phyloP scores from a whole-genome alignment of 2,888 invertebrate genomes.

The Sturmia bella region DNA sequence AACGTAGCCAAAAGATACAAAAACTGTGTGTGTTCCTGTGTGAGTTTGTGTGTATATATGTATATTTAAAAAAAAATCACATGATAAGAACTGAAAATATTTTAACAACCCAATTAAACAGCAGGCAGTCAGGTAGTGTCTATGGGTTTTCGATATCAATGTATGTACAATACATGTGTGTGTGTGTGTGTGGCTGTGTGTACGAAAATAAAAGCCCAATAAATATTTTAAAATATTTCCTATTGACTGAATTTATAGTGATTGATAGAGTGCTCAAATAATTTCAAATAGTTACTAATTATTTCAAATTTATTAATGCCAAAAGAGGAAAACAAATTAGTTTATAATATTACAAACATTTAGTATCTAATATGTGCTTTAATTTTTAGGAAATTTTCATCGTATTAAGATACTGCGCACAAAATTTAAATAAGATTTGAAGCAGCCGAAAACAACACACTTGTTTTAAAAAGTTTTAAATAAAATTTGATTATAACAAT shows the following conservation, averaged over 20 bases:
- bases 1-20: constrained; percentile 14
- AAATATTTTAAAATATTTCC: not conserved
- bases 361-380: no score
- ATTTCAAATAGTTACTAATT: constrained; percentile 7
- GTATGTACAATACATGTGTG: no score
- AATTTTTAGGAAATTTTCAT: not conserved
- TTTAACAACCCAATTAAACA: constrained; percentile 69
- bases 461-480: not conserved
- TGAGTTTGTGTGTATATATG: not conserved
- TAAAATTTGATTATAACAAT: not conserved
- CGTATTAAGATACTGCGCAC: not conserved
- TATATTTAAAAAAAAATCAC: constrained; percentile 49
- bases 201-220: not conserved
- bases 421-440: not conserved
- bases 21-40: not conserved
- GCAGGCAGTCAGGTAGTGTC: constrained; percentile 36
- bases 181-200: no score
- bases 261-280: constrained; percentile 6
- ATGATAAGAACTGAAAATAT: constrained; percentile 69
- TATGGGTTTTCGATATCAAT: constrained; percentile 27
- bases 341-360: no score
- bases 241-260: constrained; percentile 17
- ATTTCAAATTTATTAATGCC: not conserved
- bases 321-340: not conserved
- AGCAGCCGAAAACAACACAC: not conserved